These are phyloP conservation scores for Ommatoiulus sabulosus DNA, from an alignment of 2,888 invertebrate genomes.

Conservation along the genomic window DNA sequence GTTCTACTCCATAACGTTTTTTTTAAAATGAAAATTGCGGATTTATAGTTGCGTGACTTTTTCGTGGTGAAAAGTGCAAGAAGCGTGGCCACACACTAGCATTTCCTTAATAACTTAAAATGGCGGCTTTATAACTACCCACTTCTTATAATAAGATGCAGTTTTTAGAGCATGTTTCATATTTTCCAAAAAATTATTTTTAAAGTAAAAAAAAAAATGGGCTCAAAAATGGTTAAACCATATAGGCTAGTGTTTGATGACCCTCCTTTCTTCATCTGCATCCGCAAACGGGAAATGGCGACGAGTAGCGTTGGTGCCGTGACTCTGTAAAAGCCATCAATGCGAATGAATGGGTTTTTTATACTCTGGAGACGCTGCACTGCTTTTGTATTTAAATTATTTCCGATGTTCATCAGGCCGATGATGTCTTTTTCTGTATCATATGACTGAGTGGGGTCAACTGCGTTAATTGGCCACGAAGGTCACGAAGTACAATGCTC, in stretches of 20 bases:
- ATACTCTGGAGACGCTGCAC: not conserved
- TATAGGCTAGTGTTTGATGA: not conserved
- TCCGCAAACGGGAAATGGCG: not conserved
- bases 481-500: not conserved
- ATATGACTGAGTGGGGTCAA: not conserved
- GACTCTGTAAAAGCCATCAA: slow-evolving; percentile 45
- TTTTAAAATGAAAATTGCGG: not conserved
- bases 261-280: not conserved
- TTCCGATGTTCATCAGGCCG: not conserved
- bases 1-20: slow-evolving; percentile 19
- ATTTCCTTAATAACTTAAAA: slow-evolving; percentile 23
- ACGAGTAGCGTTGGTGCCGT: not conserved
- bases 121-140: not conserved
- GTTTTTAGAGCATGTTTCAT: not conserved
- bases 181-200: not conserved
- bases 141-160: not conserved
- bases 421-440: not conserved
- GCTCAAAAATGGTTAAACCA: slow-evolving; percentile 21
- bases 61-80: slow-evolving; percentile 31
- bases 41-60: slow-evolving; percentile 39
- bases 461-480: not conserved
- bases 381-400: slow-evolving; percentile 38
- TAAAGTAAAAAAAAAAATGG: not conserved
- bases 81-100: not conserved
- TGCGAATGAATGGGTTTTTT: not conserved